Evolutionary conservation across 2,113 vertebrate species (phyloP).

Genomic region (Rhineura floridana): DNA sequence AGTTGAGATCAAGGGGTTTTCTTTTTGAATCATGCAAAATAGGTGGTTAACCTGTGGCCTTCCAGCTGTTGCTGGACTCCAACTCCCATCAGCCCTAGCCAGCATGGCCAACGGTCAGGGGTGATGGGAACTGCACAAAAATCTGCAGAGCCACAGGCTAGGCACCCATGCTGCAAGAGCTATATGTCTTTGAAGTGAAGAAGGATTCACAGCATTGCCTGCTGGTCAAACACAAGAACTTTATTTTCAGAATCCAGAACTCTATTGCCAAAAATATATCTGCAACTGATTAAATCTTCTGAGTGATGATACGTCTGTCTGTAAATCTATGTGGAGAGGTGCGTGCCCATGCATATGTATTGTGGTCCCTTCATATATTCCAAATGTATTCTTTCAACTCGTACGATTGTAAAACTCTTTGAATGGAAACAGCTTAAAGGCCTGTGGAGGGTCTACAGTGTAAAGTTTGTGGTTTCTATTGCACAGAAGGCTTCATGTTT

Average conservation of each 20-base stretch:
- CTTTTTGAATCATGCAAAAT: conserved; percentile 53
- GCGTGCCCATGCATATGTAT: conserved; percentile 46
- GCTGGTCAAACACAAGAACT: conserved; percentile 37
- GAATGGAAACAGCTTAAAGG: conserved; percentile 41
- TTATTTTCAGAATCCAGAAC: conserved; percentile 38
- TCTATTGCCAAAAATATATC: conserved; percentile 51
- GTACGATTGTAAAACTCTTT: conserved; percentile 13
- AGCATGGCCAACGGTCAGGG: no score
- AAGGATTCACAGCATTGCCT: conserved; percentile 38
- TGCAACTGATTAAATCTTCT: conserved; percentile 45
- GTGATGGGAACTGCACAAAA: no score
- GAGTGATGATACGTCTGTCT: conserved; percentile 47
- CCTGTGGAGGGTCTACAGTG: neutral
- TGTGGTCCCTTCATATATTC: conserved; percentile 7
- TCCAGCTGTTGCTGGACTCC: no score
- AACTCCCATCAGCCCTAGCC: no score
- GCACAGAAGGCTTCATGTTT: conserved; percentile 61
- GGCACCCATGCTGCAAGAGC: neutral
- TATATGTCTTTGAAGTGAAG: conserved; percentile 23
- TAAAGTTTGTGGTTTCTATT: conserved; percentile 47
- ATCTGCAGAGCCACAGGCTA: no score
- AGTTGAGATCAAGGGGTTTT: neutral
- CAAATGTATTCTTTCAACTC: neutral
- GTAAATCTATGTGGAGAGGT: conserved; percentile 17
- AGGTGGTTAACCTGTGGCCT: no score